A percentile compares a stretch with the other conserved stretches of the same genome.
Conservation (phyloP, 2,797 vertebrate genomes). For the Oreochromis grahami region DNA sequence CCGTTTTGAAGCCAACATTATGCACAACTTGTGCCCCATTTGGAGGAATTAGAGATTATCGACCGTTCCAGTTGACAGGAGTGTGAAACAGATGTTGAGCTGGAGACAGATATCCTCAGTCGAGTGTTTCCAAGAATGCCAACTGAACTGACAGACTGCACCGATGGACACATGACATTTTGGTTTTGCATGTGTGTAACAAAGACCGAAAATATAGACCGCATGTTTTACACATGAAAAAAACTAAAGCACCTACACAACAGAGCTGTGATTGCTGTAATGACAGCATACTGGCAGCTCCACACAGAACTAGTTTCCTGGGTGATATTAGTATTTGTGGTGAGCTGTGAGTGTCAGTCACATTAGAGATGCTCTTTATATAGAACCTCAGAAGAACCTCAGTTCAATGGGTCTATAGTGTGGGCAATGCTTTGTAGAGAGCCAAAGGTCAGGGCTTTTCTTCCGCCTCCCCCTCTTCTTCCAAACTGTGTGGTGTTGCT, state of each 20-base stretch:
- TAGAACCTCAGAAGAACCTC: constrained; percentile 52
- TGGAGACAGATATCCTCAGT: constrained; percentile 54
- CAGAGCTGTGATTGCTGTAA: constrained; percentile 34
- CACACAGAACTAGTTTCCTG: constrained; percentile 54
- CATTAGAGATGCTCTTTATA: constrained; percentile 67
- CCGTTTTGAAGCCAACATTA: constrained; percentile 35
- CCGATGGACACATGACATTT: constrained; percentile 55
- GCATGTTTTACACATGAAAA: constrained; percentile 52
- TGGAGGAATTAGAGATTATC: constrained; percentile 56
- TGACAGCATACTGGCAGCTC: constrained; percentile 46
- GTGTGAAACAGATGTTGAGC: constrained; percentile 72
- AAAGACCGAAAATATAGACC: constrained; percentile 16
- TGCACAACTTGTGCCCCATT: constrained; percentile 50
- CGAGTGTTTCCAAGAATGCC: constrained; percentile 52
- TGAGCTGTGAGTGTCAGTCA: constrained; percentile 35
- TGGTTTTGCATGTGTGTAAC: neutral
- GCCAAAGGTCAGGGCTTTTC: constrained; percentile 66
- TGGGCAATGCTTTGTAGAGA: constrained; percentile 58
- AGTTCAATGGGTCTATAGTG: constrained; percentile 53
- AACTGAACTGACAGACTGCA: constrained; percentile 46
- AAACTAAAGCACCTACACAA: constrained; percentile 46
- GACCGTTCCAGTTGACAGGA: constrained; percentile 57
- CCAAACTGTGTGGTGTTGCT: constrained; percentile 36
- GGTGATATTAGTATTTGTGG: constrained; percentile 54
- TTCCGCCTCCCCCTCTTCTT: constrained; percentile 18